Percentiles rank a stretch among this genome's conserved stretches.
Conservation (phyloP, 1,140 invertebrate genomes). For the Sminthurides bifidus region DNA sequence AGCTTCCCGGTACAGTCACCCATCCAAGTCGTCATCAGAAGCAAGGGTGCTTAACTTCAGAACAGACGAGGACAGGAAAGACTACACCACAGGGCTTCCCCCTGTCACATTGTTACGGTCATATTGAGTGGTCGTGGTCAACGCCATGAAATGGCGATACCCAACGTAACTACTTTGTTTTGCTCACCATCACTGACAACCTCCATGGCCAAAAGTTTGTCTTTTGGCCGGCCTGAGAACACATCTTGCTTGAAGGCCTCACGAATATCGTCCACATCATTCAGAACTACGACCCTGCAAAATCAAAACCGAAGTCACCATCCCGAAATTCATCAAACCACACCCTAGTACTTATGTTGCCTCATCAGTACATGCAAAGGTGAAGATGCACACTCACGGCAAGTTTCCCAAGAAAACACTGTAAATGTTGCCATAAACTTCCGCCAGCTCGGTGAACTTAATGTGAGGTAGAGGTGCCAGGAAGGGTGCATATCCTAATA, state of each 20-base stretch:
- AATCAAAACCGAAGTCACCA: too few relatives aligned
- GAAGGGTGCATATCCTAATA: slow-evolving; percentile 20
- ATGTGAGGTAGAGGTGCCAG: slow-evolving; percentile 6
- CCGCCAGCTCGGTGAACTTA: slow-evolving; percentile 1
- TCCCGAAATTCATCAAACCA: neutral
- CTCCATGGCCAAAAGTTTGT: slow-evolving; percentile 14
- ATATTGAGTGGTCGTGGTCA: too few relatives aligned
- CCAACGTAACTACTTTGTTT: too few relatives aligned
- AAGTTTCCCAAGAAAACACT: slow-evolving; percentile 15
- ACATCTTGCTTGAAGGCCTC: slow-evolving; percentile 16
- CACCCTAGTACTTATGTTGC: neutral
- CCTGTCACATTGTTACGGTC: too few relatives aligned
- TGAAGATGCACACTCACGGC: neutral
- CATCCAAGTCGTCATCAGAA: too few relatives aligned
- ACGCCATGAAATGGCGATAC: too few relatives aligned
- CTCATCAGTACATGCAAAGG: neutral
- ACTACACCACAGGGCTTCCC: too few relatives aligned
- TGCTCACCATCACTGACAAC: slow-evolving; percentile 9
- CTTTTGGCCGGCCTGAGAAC: slow-evolving; percentile 19
- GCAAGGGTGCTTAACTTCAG: too few relatives aligned
- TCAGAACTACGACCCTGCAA: slow-evolving; percentile 22
- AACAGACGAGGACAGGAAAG: too few relatives aligned
- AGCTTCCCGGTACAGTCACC: too few relatives aligned
- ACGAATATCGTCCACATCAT: slow-evolving; percentile 15
- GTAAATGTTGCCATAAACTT: slow-evolving; percentile 17